Conservation (phyloP, 2,113 vertebrate genomes). For the Macroglossus sobrinus region DNA sequence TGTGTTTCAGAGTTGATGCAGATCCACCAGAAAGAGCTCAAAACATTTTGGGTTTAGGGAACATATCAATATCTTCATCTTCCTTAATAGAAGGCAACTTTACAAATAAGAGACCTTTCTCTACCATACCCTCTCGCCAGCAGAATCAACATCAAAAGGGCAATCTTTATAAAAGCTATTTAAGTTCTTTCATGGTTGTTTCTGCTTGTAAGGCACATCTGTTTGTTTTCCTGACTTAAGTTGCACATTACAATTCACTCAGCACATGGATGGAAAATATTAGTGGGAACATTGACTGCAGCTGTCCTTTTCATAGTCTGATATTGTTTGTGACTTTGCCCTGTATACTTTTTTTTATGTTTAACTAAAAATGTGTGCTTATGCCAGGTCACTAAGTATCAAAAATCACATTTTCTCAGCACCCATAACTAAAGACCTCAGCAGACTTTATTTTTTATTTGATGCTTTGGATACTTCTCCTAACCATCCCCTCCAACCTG, state of each 20-base stretch:
- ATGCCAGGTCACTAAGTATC: not conserved
- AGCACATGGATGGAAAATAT: constrained; percentile 39
- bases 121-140: not conserved
- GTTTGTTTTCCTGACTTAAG: constrained; percentile 61
- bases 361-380: constrained; percentile 30
- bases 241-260: constrained; percentile 54
- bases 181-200: constrained; percentile 13
- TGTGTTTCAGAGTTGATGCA: not conserved
- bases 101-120: not conserved
- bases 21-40: not conserved
- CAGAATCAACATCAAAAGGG: constrained; percentile 39
- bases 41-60: not conserved
- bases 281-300: constrained; percentile 60
- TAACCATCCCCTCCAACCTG: not conserved
- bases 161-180: constrained; percentile 4
- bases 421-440: not conserved
- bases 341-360: not conserved
- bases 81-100: not conserved
- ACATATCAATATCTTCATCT: not conserved
- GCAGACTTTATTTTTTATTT: not conserved
- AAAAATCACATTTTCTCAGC: constrained; percentile 9
- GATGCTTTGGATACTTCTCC: not conserved
- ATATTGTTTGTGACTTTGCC: constrained; percentile 27
- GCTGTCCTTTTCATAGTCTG: constrained; percentile 54
- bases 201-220: constrained; percentile 50